These are phyloP conservation scores for Loriculus beryllinus DNA, from an alignment of 2,797 vertebrate species.

Conservation along the genomic window DNA sequence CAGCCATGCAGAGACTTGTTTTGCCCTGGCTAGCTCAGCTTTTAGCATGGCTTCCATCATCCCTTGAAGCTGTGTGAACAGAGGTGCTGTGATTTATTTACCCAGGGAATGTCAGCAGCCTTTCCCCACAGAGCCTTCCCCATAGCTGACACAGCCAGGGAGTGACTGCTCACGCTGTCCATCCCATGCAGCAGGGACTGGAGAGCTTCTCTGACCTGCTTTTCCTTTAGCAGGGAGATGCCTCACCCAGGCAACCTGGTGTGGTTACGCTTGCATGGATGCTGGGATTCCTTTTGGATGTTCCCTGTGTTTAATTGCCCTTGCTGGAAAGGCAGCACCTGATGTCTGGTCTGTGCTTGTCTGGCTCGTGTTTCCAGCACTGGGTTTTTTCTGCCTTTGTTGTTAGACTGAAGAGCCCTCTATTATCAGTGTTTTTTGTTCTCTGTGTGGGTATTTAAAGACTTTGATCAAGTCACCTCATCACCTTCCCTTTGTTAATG, in stretches of 20 bases:
- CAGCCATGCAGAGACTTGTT: accelerated
- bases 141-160: neutral
- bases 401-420: constrained; percentile 42
- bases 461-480: constrained; percentile 61
- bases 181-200: accelerated
- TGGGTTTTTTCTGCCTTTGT: constrained; percentile 27
- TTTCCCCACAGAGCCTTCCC: neutral
- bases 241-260: accelerated
- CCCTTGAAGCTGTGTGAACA: accelerated
- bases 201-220: neutral
- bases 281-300: neutral
- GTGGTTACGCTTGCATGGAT: neutral
- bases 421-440: constrained; percentile 47
- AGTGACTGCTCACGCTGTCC: accelerated
- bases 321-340: neutral
- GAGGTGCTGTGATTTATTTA: neutral
- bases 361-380: neutral
- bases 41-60: neutral
- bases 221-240: neutral
- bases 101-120: neutral
- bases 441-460: constrained; percentile 53
- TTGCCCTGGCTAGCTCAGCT: accelerated
- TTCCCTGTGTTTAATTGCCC: neutral
- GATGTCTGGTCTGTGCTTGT: neutral
- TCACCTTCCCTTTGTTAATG: constrained; percentile 64